Evolutionary conservation across 2,888 invertebrate genomes (phyloP).

Genomic region (Cantharis rufa): DNA sequence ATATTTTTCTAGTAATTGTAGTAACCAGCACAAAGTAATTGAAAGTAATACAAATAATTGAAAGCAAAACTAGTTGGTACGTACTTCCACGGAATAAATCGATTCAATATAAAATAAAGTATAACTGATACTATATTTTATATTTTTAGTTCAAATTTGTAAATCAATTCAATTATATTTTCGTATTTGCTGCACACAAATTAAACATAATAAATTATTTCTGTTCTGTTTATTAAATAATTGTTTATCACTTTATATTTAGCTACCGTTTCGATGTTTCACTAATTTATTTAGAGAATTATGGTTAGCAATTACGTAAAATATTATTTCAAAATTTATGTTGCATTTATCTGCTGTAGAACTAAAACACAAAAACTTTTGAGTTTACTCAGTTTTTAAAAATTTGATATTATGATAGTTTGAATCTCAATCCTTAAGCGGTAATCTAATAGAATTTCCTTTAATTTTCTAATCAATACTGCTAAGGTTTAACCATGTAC

Average conservation of each 20-base stretch:
- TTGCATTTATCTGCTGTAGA: neutral
- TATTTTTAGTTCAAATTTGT: neutral
- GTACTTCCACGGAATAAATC: neutral
- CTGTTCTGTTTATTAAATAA: neutral
- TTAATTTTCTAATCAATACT: conserved; percentile 8
- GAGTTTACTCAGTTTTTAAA: neutral
- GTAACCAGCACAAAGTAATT: conserved; percentile 5
- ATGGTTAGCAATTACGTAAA: neutral
- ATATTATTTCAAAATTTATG: neutral
- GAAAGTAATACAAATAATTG: neutral
- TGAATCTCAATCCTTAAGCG: neutral
- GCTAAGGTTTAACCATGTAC: conserved; percentile 9
- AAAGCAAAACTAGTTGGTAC: neutral
- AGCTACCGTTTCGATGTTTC: neutral
- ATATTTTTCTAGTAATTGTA: neutral
- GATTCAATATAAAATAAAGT: conserved; percentile 1
- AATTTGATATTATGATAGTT: neutral
- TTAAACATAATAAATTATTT: neutral
- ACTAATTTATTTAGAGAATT: neutral
- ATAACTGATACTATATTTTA: neutral
- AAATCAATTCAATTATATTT: neutral
- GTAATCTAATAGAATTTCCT: conserved; percentile 4
- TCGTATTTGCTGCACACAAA: neutral
- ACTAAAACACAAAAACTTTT: neutral
- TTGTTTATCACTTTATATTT: neutral